Base-by-base conservation (phyloP, 37 sponge, comb jelly and placozoan species). In the Haliclona indistincta region DNA sequence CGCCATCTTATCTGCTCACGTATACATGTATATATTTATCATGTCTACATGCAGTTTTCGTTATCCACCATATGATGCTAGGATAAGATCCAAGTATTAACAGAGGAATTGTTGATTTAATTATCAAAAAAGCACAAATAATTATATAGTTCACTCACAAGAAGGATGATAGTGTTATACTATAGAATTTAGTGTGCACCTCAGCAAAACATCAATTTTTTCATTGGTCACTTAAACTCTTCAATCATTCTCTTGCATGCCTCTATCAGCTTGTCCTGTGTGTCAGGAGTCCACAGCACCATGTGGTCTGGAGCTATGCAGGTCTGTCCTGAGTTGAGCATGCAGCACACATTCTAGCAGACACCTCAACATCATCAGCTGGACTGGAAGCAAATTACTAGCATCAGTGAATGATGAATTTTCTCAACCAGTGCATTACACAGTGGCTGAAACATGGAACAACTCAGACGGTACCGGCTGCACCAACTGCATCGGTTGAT, bases 301-400 rank as follows among this genome's bases (percentile, higher is more conserved):
- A n/a, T n/a, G 67, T 92, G 93, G 80, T 96, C 97, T 1, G 93
- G 90, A 13, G 97, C 93, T 33, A 96, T 76, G 62, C 97, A 96
- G 43, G 97, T 86, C 80, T 96, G 93, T 0, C 97, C 93, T 11
- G 82, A 79, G 58, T 96, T 96, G 67, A 84, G 22, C 53, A 70
- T 83, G 72, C 92, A 93, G 56, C 84, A 90, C 89, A 81, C 26
- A 93, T 72, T 54, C 71, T 43, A 3, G 85, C 93, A 28, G 92
- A 90, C 0, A 82, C 81, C 22, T 88, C 74, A 11, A 92, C 54
- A 77, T 96, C 82, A 11, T 80, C 79, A 79, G 70, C 70, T 5
- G 80, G 86, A 43, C 80, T 86, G 62, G 25, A 64, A 4, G 28
- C 10, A 20, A 20, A 61, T 8, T 20, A n/a, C 8, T 8, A 25